These are phyloP conservation scores for Callochromis pleurospilus DNA, from an alignment of 2,113 vertebrate species.

Conservation along the genomic window DNA sequence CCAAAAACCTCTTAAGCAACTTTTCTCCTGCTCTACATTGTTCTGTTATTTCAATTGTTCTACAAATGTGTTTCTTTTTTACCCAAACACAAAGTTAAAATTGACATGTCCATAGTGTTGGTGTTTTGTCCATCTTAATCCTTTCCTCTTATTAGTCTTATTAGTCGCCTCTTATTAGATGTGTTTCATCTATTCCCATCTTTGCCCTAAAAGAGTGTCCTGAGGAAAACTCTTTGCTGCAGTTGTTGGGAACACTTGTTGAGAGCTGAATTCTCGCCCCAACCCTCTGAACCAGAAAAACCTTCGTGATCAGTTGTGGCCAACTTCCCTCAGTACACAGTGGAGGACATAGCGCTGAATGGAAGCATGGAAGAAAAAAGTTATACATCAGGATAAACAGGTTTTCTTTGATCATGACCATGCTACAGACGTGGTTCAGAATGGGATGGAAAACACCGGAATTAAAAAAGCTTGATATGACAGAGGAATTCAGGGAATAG, in stretches of 20 bases:
- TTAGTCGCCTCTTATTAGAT: neutral
- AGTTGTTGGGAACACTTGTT: neutral
- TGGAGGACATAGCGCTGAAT: neutral
- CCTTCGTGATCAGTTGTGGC: accelerated
- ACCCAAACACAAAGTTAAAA: neutral
- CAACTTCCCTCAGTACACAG: neutral
- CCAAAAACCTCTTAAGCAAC: neutral
- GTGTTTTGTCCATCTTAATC: neutral
- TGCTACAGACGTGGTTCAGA: neutral
- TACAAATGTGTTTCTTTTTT: neutral
- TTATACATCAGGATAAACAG: neutral
- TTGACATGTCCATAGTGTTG: neutral
- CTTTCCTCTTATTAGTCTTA: neutral
- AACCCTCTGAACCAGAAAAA: neutral
- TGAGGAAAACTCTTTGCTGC: neutral
- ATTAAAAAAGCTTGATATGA: neutral
- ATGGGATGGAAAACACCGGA: neutral
- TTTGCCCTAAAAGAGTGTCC: neutral
- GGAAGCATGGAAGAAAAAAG: neutral
- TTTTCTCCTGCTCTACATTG: neutral
- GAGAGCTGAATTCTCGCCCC: neutral
- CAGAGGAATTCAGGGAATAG: neutral
- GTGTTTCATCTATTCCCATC: neutral
- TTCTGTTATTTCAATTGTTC: neutral
- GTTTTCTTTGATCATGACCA: neutral